Evolutionary conservation across 1,140 invertebrate genomes (phyloP), one percentile per base, ranked within the genome.

Genomic region (Oppia nitens): DNA sequence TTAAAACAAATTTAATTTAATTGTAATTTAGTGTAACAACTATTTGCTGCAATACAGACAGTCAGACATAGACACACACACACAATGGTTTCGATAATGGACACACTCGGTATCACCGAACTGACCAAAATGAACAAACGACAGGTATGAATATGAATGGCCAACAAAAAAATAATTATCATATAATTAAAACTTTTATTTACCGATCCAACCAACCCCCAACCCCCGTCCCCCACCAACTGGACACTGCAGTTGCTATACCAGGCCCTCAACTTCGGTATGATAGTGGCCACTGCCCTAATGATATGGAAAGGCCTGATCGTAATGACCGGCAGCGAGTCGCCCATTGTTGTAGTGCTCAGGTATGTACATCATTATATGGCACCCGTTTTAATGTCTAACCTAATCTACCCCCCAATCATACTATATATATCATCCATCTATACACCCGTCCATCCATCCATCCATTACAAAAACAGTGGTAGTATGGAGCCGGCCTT

Each of bases 291-390:
- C 0, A 98, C 95, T 3, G 96, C 96, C 1, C 72, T 98, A 51
- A 99, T 98, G 95, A 98, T 99, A 70, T 99, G 96, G 96, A 99
- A 99, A 76, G 95, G 95, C 50, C 74, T 98, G 54, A 99, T 98
- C 94, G 93, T 99, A 1, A 83, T 96, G 0, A 98, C 95, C 32
- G 93, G 93, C 24, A 97, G 91, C 70, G 95, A 98, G 74, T 96
- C 90, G 70, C 95, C 96, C 0, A 98, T 99, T 70, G 96, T 98
- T 40, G 96, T 99, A 29, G 96, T 99, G 25, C 78, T 98, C 28
- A 95, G 82, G 82, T 84, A 74, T 66, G 51, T 57, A 21, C 40
- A 28, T 26, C 47, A 28, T 50, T 2, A 54, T 28, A 21, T n/a
- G n/a, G n/a, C n/a, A n/a, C n/a, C n/a, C n/a, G n/a, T n/a, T n/a